Conservation (phyloP, 1,140 invertebrate genomes). For the Diachasmimorpha longicaudata region DNA sequence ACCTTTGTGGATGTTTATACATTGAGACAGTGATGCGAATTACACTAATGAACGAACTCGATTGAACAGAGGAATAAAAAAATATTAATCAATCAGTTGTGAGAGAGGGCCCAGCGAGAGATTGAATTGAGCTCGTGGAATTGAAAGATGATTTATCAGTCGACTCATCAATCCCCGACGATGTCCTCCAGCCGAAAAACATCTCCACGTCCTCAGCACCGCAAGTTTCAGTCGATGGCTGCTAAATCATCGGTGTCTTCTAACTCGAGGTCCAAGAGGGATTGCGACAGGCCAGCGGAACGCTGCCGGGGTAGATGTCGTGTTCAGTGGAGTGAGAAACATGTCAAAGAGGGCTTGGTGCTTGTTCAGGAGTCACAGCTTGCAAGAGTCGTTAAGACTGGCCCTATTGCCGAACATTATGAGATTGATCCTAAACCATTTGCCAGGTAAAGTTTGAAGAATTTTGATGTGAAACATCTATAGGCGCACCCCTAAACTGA, state of each 20-base stretch:
- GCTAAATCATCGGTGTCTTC: constrained; percentile 32
- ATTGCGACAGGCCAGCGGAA: constrained; percentile 32
- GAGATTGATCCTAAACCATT: constrained; percentile 60
- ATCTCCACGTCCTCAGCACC: constrained; percentile 50
- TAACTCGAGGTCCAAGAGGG: constrained; percentile 32
- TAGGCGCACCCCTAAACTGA: no score
- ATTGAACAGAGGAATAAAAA: not conserved
- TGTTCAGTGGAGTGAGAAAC: constrained; percentile 60
- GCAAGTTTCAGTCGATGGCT: constrained; percentile 42
- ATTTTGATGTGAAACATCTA: no score
- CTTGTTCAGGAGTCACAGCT: constrained; percentile 58
- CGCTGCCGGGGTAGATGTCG: constrained; percentile 55
- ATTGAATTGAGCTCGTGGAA: not conserved
- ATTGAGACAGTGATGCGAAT: not conserved
- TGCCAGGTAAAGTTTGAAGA: constrained; percentile 43
- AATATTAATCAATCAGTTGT: not conserved
- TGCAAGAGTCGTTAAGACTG: constrained; percentile 57
- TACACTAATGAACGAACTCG: not conserved
- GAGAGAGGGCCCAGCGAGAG: not conserved
- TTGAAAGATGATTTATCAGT: constrained; percentile 45
- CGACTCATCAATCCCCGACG: constrained; percentile 53
- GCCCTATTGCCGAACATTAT: constrained; percentile 57
- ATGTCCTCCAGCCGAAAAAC: constrained; percentile 57
- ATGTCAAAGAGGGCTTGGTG: constrained; percentile 60
- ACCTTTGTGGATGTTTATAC: constrained; percentile 1